These are phyloP conservation scores for Anticlea derivata DNA, from an alignment of 2,888 invertebrate genomes.

Conservation along the genomic window DNA sequence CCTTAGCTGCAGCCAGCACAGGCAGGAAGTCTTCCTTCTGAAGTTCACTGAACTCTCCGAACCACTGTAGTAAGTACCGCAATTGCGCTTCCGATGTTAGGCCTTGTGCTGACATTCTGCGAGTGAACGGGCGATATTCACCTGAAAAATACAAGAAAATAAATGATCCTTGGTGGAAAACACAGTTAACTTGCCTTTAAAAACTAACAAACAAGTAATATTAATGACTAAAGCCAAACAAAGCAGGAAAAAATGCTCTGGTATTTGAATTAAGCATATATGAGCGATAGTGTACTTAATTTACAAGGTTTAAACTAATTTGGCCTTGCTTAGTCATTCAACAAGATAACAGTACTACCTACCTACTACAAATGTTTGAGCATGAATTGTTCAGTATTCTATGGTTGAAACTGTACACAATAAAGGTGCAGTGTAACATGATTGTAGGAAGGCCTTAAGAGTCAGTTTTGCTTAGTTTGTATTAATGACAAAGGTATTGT, in stretches of 20 bases:
- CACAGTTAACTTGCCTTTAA: no score
- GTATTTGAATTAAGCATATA: neutral
- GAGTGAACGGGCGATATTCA: conserved; percentile 53
- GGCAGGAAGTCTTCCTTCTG: conserved; percentile 93
- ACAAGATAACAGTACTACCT: conserved; percentile 5
- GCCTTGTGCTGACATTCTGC: conserved; percentile 82
- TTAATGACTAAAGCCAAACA: neutral
- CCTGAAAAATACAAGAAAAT: conserved; percentile 41
- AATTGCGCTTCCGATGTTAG: conserved; percentile 89
- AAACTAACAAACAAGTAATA: no score
- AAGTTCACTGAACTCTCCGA: conserved; percentile 94
- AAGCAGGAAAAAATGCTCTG: neutral
- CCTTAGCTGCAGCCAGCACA: conserved; percentile 85
- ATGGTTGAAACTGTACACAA: no score
- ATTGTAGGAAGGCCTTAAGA: no score
- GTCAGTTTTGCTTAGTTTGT: no score
- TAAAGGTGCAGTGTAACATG: no score
- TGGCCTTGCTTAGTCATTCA: conserved; percentile 11
- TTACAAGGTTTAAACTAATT: conserved; percentile 1
- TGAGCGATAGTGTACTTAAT: neutral
- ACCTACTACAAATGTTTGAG: neutral
- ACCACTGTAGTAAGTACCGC: conserved; percentile 93
- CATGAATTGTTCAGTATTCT: no score
- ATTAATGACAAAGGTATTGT: no score
- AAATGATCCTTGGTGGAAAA: neutral